Conservation (phyloP, 2,888 invertebrate species). For the Hemithea aestivaria region DNA sequence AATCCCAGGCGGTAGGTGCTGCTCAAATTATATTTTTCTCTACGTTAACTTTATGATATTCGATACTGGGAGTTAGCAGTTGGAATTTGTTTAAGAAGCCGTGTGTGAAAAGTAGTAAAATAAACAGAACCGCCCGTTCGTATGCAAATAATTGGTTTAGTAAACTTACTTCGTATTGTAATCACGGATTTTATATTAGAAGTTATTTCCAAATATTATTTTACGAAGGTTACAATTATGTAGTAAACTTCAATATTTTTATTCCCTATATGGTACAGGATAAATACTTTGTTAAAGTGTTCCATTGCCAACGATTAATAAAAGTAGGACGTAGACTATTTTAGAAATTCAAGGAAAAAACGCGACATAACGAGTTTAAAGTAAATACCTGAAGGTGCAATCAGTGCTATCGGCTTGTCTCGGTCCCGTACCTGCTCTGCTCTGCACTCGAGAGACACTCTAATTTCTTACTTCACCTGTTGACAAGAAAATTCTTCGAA, state of each 20-base stretch:
- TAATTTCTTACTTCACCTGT: slow-evolving; percentile 25
- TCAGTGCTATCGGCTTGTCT: slow-evolving; percentile 48
- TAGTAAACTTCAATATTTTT: too few species aligned
- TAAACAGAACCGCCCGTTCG: slow-evolving; percentile 11
- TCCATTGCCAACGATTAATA: too few species aligned
- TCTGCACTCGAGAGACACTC: slow-evolving; percentile 19
- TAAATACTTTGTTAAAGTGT: too few species aligned
- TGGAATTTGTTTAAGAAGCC: slow-evolving; percentile 8
- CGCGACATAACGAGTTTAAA: slow-evolving; percentile 35
- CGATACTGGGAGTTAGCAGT: slow-evolving; percentile 12
- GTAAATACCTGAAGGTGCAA: slow-evolving; percentile 47
- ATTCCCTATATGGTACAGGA: too few species aligned
- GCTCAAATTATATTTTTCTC: slow-evolving; percentile 22
- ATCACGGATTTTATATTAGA: slow-evolving; percentile 13
- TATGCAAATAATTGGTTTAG: slow-evolving; percentile 16
- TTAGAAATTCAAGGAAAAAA: slow-evolving; percentile 2
- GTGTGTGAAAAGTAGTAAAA: slow-evolving; percentile 13
- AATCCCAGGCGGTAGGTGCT: slow-evolving; percentile 29
- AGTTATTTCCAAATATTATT: slow-evolving; percentile 9
- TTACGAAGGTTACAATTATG: too few species aligned
- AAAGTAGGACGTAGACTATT: not conserved
- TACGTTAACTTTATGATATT: slow-evolving; percentile 18
- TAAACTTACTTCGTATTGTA: slow-evolving; percentile 13
- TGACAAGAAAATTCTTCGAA: slow-evolving; percentile 19
- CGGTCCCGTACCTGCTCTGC: slow-evolving; percentile 22